Percentiles rank a stretch among this genome's conserved stretches.
phyloP scores from a whole-genome alignment of 2,113 vertebrate species.

The Esox niger region DNA sequence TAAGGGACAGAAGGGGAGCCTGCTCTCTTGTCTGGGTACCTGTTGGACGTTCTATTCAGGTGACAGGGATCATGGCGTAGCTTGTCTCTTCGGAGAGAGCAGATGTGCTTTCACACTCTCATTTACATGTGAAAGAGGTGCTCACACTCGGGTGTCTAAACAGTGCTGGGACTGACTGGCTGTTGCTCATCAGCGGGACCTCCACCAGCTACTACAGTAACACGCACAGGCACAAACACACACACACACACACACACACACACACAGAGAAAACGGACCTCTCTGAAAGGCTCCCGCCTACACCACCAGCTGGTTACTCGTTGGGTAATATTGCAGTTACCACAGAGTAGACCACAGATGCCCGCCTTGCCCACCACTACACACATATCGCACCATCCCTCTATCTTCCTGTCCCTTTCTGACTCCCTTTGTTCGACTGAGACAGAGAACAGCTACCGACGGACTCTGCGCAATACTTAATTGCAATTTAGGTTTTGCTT shows the following conservation, averaged over 20 bases:
- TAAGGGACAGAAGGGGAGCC: conserved; percentile 77
- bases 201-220: conserved; percentile 14
- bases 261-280: conserved; percentile 70
- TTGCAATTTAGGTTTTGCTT: conserved; percentile 87
- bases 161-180: conserved; percentile 87
- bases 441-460: conserved; percentile 84
- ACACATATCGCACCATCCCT: neutral
- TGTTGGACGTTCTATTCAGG: conserved; percentile 93
- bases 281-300: conserved; percentile 71
- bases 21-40: conserved; percentile 86
- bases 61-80: conserved; percentile 82
- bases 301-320: conserved; percentile 87
- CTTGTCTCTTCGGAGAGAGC: conserved; percentile 68
- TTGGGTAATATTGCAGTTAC: conserved; percentile 82
- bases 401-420: neutral
- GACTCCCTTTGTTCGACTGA: conserved; percentile 47
- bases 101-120: conserved; percentile 93
- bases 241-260: conserved; percentile 20
- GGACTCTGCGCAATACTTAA: conserved; percentile 81
- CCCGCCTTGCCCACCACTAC: conserved; percentile 30
- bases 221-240: conserved; percentile 12
- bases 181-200: conserved; percentile 79
- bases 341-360: conserved; percentile 84
- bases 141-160: conserved; percentile 81
- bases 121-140: conserved; percentile 92